A percentile compares a stretch with the other conserved stretches of the same genome.
phyloP scores from a whole-genome alignment of 2,888 invertebrate species.

The Ennomos fuscantarius region DNA sequence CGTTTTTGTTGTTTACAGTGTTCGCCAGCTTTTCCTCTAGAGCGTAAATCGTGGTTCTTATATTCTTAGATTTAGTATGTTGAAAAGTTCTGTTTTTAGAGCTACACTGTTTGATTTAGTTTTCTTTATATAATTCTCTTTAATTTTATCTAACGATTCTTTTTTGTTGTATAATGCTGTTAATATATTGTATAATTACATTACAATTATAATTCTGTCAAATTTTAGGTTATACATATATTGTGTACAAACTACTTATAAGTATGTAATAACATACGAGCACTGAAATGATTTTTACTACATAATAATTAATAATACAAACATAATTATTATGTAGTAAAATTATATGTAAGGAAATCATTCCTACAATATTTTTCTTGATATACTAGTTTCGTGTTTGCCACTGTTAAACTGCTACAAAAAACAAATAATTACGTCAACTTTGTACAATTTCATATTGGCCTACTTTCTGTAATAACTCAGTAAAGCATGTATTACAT shows the following conservation, averaged over 20 bases:
- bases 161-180: no score
- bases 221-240: no score
- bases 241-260: no score
- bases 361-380: not conserved
- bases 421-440: slow-evolving; percentile 10
- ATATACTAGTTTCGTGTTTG: slow-evolving; percentile 5
- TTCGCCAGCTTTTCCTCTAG: slow-evolving; percentile 58
- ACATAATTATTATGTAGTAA: not conserved
- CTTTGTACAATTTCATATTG: slow-evolving; percentile 8
- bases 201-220: no score
- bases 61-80: slow-evolving; percentile 12
- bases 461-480: not conserved
- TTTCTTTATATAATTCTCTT: not conserved
- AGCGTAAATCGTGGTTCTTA: slow-evolving; percentile 37
- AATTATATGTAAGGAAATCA: not conserved
- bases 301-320: no score
- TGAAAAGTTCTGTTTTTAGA: not conserved
- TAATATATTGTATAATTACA: no score
- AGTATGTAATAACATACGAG: no score
- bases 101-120: not conserved
- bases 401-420: slow-evolving; percentile 13
- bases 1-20: slow-evolving; percentile 55
- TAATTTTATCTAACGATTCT: no score
- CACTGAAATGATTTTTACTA: no score
- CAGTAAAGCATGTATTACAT: not conserved